These are phyloP conservation scores for Squalus acanthias DNA, from an alignment of 2,797 vertebrate species.

Conservation along the genomic window DNA sequence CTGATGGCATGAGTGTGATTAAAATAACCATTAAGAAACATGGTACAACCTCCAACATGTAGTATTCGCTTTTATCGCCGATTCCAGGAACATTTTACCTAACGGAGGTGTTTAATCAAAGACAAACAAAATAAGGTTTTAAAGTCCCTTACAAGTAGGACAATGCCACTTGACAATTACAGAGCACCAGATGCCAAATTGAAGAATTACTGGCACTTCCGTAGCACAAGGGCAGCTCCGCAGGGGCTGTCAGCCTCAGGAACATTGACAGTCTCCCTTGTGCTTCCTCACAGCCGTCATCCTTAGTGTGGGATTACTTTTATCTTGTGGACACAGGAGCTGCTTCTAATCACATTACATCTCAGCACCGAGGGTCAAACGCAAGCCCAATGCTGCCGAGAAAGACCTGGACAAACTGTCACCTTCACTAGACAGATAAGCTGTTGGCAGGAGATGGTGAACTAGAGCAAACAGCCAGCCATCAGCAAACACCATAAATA, in stretches of 20 bases:
- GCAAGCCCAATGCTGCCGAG: slow-evolving; percentile 60
- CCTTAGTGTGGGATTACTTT: slow-evolving; percentile 57
- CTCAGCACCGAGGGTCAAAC: slow-evolving; percentile 67
- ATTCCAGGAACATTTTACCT: slow-evolving; percentile 32
- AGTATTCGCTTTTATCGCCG: not conserved
- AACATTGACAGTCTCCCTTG: slow-evolving; percentile 55
- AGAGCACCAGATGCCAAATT: slow-evolving; percentile 64
- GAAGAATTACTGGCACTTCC: slow-evolving; percentile 60
- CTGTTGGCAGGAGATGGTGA: slow-evolving; percentile 64
- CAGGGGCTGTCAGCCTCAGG: slow-evolving; percentile 56
- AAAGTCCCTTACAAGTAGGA: slow-evolving; percentile 35
- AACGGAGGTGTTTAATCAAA: slow-evolving; percentile 37
- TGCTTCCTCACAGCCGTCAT: slow-evolving; percentile 56
- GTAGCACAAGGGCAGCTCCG: slow-evolving; percentile 47
- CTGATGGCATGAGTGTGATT: slow-evolving; percentile 22
- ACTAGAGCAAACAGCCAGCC: slow-evolving; percentile 64
- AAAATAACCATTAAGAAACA: slow-evolving; percentile 30
- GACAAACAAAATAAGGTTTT: slow-evolving; percentile 33
- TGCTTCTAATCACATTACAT: slow-evolving; percentile 63
- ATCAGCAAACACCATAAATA: slow-evolving; percentile 70
- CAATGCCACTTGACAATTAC: slow-evolving; percentile 34
- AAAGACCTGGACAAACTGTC: slow-evolving; percentile 64
- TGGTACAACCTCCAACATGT: slow-evolving; percentile 32
- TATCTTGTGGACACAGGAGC: slow-evolving; percentile 69
- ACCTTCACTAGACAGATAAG: slow-evolving; percentile 69